Evolutionary conservation across 2,888 invertebrate species (phyloP).

Genomic region (Falcaria lacertinaria): DNA sequence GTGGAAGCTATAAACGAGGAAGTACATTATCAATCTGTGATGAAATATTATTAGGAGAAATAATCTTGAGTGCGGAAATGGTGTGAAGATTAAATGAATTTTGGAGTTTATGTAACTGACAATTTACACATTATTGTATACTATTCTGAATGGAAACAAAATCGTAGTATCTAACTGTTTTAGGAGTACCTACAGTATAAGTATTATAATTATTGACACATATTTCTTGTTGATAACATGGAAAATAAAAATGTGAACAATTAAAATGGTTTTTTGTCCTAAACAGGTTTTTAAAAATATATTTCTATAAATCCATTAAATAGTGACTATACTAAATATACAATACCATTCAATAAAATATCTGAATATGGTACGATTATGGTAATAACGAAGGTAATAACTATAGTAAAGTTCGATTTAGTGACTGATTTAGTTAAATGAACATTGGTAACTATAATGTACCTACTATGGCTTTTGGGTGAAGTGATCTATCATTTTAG

Average conservation of each 20-base stretch:
- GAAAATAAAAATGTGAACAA: constrained; percentile 70
- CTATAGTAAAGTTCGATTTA: too few relatives aligned
- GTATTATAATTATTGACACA: constrained; percentile 75
- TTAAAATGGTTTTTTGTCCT: constrained; percentile 16
- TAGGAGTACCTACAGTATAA: constrained; percentile 68
- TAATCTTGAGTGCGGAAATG: constrained; percentile 48
- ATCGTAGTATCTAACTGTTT: constrained; percentile 62
- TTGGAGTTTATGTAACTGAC: constrained; percentile 47
- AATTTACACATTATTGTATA: constrained; percentile 44
- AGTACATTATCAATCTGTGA: constrained; percentile 77
- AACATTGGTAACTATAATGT: too few relatives aligned
- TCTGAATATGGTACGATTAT: too few relatives aligned
- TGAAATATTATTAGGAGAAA: constrained; percentile 65
- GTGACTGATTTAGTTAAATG: too few relatives aligned
- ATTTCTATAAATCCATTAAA: too few relatives aligned
- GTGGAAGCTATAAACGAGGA: constrained; percentile 52
- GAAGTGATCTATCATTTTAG: too few relatives aligned
- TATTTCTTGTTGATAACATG: constrained; percentile 72
- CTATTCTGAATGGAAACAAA: constrained; percentile 55
- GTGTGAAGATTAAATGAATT: constrained; percentile 44
- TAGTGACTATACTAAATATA: too few relatives aligned
- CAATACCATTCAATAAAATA: too few relatives aligned
- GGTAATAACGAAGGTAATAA: too few relatives aligned
- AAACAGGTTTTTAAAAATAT: background rate
- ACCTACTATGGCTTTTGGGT: too few relatives aligned